Evolutionary conservation across 2,888 invertebrate species (phyloP).

Genomic region (Phrixothrix hirtus): DNA sequence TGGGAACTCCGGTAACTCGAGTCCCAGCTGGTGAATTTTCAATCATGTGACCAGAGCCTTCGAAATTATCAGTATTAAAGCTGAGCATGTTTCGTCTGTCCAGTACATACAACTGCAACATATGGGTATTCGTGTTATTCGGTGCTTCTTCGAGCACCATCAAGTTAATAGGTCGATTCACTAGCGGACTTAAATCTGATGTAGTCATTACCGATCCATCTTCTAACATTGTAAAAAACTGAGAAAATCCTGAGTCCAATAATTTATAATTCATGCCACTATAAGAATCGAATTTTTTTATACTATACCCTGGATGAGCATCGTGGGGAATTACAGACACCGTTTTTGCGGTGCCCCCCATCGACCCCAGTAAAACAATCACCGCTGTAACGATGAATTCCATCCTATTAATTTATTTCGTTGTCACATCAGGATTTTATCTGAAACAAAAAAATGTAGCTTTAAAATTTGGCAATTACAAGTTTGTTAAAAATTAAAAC

Average conservation of each 20-base stretch:
- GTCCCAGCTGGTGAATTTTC: conserved; percentile 80
- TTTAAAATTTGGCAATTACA: neutral
- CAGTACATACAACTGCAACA: conserved; percentile 79
- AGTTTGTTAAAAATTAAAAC: neutral
- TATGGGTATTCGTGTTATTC: conserved; percentile 79
- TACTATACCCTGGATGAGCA: conserved; percentile 86
- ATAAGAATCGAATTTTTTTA: conserved; percentile 73
- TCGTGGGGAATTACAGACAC: conserved; percentile 82
- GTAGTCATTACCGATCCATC: conserved; percentile 92
- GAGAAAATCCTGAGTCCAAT: conserved; percentile 78
- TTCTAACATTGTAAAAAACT: conserved; percentile 84
- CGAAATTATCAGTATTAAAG: conserved; percentile 67
- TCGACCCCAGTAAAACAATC: conserved; percentile 37
- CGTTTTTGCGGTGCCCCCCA: conserved; percentile 34
- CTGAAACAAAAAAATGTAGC: conserved; percentile 28
- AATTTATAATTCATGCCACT: conserved; percentile 66
- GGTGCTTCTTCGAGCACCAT: conserved; percentile 81
- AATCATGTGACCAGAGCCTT: conserved; percentile 70
- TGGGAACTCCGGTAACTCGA: conserved; percentile 70
- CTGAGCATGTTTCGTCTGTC: conserved; percentile 81
- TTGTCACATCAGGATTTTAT: conserved; percentile 41
- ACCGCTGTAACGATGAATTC: conserved; percentile 41
- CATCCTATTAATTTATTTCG: conserved; percentile 39
- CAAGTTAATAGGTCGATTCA: conserved; percentile 79
- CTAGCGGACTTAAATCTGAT: conserved; percentile 78